These are phyloP conservation scores for Tipula unca DNA, from an alignment of 2,888 invertebrate species.

Conservation along the genomic window DNA sequence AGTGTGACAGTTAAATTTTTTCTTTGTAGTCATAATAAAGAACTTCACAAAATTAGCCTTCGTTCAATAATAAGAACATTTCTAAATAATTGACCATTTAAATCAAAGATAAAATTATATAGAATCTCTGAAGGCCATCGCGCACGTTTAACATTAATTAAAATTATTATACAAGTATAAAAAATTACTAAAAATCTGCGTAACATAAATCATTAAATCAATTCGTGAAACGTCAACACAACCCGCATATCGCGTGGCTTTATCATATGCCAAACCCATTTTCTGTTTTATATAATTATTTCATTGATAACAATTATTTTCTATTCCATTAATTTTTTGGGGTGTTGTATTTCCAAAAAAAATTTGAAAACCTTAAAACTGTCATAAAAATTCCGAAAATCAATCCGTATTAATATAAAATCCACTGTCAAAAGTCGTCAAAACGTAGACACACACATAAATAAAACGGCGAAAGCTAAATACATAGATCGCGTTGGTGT, in stretches of 20 bases:
- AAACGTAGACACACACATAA: too few species aligned
- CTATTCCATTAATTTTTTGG: not conserved
- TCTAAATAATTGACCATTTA: too few species aligned
- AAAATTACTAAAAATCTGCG: not conserved
- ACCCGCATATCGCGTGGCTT: not conserved
- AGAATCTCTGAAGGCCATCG: too few species aligned
- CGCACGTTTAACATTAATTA: too few species aligned
- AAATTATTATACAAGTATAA: too few species aligned
- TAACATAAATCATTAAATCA: not conserved
- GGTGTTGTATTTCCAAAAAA: not conserved
- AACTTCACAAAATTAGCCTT: too few species aligned
- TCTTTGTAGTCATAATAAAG: too few species aligned
- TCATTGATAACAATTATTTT: not conserved
- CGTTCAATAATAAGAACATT: too few species aligned
- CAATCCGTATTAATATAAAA: not conserved
- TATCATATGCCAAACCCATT: not conserved
- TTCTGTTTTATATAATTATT: not conserved
- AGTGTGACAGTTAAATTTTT: too few species aligned
- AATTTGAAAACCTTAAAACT: not conserved
- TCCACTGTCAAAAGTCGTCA: not conserved
- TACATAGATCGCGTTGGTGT: not conserved
- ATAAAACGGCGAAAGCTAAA: not conserved
- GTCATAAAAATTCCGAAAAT: not conserved
- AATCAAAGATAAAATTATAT: too few species aligned
- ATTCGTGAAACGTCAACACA: not conserved